Conservation (phyloP, 30 jellyfish, hydroid and myxozoan species). For the Calvadosia cruxmelitensis region DNA sequence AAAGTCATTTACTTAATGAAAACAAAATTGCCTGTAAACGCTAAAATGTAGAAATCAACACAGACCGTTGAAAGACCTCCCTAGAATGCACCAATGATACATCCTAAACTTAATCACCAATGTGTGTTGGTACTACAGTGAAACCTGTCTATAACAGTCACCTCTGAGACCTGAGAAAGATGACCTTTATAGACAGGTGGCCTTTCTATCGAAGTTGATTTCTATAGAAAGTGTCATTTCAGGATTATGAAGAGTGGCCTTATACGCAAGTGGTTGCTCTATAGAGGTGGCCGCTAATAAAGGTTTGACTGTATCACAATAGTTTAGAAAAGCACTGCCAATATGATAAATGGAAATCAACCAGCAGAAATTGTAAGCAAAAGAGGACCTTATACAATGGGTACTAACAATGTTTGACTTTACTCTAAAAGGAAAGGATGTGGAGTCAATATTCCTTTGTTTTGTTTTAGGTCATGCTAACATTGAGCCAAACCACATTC, state of each 20-base stretch:
- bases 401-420: too few species aligned
- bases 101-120: too few species aligned
- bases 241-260: neutral
- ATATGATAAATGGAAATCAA: too few species aligned
- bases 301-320: constrained; percentile 2
- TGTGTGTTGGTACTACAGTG: constrained; percentile 2
- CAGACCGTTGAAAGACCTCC: too few species aligned
- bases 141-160: neutral
- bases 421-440: too few species aligned
- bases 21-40: too few species aligned
- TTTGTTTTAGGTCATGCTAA: constrained; percentile 1
- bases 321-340: neutral
- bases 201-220: neutral
- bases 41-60: too few species aligned
- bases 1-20: too few species aligned
- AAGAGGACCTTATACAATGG: too few species aligned
- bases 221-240: neutral
- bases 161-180: neutral
- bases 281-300: neutral
- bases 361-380: too few species aligned
- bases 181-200: constrained; percentile 2
- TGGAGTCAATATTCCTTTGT: neutral
- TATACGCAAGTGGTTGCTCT: neutral
- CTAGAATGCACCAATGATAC: too few species aligned
- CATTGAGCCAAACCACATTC: constrained; percentile 38